Percentiles rank a stretch among this genome's conserved stretches.
Evolutionary conservation across 2,888 invertebrate genomes (phyloP).

Genomic region (Polyploca ridens): DNA sequence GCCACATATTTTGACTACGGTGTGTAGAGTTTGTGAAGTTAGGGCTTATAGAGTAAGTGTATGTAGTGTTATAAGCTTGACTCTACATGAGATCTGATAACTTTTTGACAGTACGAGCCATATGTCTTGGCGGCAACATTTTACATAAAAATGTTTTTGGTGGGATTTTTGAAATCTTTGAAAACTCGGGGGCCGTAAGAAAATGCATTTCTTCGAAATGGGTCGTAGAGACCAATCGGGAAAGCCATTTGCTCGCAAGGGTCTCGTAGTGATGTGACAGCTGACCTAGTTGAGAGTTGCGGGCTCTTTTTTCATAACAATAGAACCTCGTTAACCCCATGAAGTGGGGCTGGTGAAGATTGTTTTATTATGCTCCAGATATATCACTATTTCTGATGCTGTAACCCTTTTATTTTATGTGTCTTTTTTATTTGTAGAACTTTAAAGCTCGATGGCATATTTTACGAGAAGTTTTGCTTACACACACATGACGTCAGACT

Average conservation of each 20-base stretch:
- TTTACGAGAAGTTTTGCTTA: not conserved
- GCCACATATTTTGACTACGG: too few relatives aligned
- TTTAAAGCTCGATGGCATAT: too few relatives aligned
- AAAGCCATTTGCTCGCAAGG: slow-evolving; percentile 56
- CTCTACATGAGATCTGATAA: too few relatives aligned
- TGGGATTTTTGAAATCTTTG: slow-evolving; percentile 42
- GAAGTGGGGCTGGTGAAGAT: slow-evolving; percentile 27
- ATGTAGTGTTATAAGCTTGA: too few relatives aligned
- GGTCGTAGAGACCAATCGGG: slow-evolving; percentile 46
- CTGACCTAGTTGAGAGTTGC: slow-evolving; percentile 55
- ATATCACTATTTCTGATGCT: slow-evolving; percentile 23
- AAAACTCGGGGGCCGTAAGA: slow-evolving; percentile 25
- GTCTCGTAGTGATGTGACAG: slow-evolving; percentile 47
- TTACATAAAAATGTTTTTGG: too few relatives aligned
- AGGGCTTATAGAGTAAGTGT: too few relatives aligned
- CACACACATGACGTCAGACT: too few relatives aligned
- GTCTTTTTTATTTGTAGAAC: too few relatives aligned
- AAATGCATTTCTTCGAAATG: slow-evolving; percentile 10
- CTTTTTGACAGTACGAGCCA: too few relatives aligned
- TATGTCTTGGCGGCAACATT: too few relatives aligned
- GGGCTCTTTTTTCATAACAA: slow-evolving; percentile 52
- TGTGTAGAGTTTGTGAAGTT: too few relatives aligned
- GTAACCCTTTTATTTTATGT: not conserved
- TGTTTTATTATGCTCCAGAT: slow-evolving; percentile 23
- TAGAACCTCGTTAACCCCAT: slow-evolving; percentile 59